Evolutionary conservation across 2,797 vertebrate species (phyloP), one percentile per base, ranked within the genome.

Genomic region (Hypotaenidia philippensis): DNA sequence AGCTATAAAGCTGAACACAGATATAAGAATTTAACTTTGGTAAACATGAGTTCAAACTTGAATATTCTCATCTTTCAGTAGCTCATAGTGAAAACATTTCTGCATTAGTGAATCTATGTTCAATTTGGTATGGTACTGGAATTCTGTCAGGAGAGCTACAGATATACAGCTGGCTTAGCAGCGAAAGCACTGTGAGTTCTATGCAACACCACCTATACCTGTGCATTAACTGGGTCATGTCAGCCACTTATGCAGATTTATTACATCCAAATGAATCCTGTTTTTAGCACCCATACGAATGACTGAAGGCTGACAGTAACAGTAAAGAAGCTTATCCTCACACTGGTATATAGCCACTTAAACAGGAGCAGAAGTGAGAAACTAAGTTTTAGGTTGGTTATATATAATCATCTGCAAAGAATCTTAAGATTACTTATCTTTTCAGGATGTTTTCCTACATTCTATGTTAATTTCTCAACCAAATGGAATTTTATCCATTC

Each of bases 181-280:
- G 12, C 41, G 14, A 76, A 83, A 83, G 9, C n/a, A 88, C 15
- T 94, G 18, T 36, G 41, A 83, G 79, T 87, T 81, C 47, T 41
- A 26, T 17, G 36, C 10, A 27, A 52, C 21, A 23, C 8, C 22
- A 45, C 34, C 36, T 69, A 53, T 13, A 69, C 31, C 50, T 65
- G 29, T n/a, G 29, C 32, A 81, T n/a, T n/a, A 74, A 75, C 13
- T 57, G 41, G 23, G 16, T 78, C 6, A 4, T 11, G 27, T 41
- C 57, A 90, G 14, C 8, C 38, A 20, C 29, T 71, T 27, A 25
- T 6, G 64, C 1, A 61, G 21, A 32, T 25, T 31, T 50, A 2
- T 0, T 32, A 41, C 16, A 63, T 8, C 13, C 34, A 59, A 63
- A 69, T 1, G 5, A 64, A 81, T 60, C 18, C 8, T 10, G 8